phyloP scores from a whole-genome alignment of 2,113 vertebrate species.

The Ceyx melanurus region DNA sequence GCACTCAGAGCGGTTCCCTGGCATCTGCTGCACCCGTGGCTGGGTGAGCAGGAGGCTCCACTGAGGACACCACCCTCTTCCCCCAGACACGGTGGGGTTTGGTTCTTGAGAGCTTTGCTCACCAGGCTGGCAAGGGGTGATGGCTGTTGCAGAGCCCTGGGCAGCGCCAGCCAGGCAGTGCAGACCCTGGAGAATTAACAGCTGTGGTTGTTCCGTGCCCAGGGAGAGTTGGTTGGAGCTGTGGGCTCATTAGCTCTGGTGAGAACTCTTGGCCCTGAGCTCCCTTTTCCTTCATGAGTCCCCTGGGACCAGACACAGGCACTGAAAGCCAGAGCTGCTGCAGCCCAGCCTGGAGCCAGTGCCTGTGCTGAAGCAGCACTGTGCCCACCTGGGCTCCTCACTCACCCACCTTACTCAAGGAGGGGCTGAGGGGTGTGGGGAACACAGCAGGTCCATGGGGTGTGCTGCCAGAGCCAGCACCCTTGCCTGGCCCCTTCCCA shows the following conservation, averaged over 20 bases:
- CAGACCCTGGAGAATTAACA: constrained; percentile 20
- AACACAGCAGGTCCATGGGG: fast-evolving
- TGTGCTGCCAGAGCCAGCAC: not conserved
- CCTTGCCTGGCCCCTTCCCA: not conserved
- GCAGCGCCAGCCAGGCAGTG: not conserved
- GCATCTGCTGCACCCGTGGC: fast-evolving
- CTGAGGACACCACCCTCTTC: not conserved
- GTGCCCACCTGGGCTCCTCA: fast-evolving
- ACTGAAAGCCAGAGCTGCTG: not conserved
- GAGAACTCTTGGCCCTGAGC: not conserved
- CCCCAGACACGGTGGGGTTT: not conserved
- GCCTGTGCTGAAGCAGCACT: too few relatives aligned
- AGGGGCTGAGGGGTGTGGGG: not conserved
- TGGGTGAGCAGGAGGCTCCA: not conserved
- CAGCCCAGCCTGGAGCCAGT: not conserved
- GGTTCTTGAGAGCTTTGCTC: not conserved
- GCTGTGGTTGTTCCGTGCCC: not conserved
- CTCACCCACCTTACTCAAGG: fast-evolving
- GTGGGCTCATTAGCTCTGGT: constrained; percentile 8
- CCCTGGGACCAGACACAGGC: not conserved
- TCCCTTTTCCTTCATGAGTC: not conserved
- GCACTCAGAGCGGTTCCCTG: not conserved
- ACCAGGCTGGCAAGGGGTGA: not conserved
- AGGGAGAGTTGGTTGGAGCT: not conserved
- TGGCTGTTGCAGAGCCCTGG: fast-evolving